A percentile compares a stretch with the other conserved stretches of the same genome.
Conservation (phyloP, 2,888 invertebrate genomes). For the Pasiphila rectangulata region DNA sequence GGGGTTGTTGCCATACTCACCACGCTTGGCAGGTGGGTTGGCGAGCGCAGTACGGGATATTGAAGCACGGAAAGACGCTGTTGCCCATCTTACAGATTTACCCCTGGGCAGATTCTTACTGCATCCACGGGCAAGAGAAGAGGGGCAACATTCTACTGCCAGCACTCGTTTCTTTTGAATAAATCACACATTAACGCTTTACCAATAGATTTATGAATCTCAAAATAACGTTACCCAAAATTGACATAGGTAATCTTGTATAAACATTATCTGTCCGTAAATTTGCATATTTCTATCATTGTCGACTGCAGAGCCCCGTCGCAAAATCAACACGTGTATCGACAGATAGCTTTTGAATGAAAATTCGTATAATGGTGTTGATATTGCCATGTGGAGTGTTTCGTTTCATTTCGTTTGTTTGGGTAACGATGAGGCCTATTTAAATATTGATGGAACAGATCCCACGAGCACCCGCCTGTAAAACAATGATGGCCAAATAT, state of each 20-base stretch:
- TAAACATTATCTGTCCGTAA: constrained; percentile 60
- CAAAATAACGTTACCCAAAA: constrained; percentile 48
- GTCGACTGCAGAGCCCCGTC: constrained; percentile 46
- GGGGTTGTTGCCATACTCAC: no score
- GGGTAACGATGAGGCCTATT: background rate
- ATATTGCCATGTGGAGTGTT: constrained; percentile 27
- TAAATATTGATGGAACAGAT: constrained; percentile 2
- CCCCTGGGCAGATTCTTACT: no score
- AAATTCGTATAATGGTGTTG: constrained; percentile 49
- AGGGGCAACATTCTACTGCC: no score
- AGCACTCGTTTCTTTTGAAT: constrained; percentile 1
- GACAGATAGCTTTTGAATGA: constrained; percentile 45
- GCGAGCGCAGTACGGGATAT: no score
- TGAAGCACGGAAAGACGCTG: no score
- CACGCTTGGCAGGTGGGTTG: no score
- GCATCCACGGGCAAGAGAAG: no score
- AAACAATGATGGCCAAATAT: no score
- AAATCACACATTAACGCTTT: constrained; percentile 7
- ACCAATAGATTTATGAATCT: constrained; percentile 18
- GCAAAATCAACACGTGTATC: constrained; percentile 58
- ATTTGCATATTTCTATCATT: constrained; percentile 75
- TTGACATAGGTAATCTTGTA: constrained; percentile 56
- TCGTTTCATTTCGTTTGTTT: constrained; percentile 8
- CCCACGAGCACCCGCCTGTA: no score
- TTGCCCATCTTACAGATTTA: no score